A percentile compares a stretch with the other conserved stretches of the same genome.
Evolutionary conservation across 2,113 vertebrate species (phyloP).

Genomic region (Cranoglanis bouderius): DNA sequence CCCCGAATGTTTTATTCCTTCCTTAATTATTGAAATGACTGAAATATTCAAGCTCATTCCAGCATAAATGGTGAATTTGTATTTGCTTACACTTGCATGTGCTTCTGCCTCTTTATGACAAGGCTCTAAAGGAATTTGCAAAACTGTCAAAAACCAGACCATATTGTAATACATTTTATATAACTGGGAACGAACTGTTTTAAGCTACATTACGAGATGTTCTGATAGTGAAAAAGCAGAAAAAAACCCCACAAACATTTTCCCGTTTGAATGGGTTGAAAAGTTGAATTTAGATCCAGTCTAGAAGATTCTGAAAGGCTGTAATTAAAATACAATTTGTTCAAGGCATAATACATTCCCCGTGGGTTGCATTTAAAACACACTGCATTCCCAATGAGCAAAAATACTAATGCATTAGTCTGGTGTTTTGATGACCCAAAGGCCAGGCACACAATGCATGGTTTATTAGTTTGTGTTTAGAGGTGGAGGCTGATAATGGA

Average conservation of each 20-base stretch:
- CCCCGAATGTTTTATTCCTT: neutral
- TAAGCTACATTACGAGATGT: too few species aligned
- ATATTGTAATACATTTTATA: neutral
- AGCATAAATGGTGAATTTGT: neutral
- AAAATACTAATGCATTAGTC: constrained; percentile 39
- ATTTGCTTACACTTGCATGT: neutral
- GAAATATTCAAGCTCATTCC: neutral
- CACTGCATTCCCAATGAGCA: constrained; percentile 7
- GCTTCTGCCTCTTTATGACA: neutral
- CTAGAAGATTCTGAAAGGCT: constrained; percentile 65
- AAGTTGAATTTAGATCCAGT: constrained; percentile 62
- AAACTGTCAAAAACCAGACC: neutral
- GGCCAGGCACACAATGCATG: constrained; percentile 29
- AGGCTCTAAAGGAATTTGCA: neutral
- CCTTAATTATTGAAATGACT: neutral
- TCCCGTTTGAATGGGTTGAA: constrained; percentile 58
- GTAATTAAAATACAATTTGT: constrained; percentile 68
- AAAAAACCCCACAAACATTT: neutral
- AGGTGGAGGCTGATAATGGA: constrained; percentile 9
- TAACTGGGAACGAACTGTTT: neutral
- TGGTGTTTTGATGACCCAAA: constrained; percentile 28
- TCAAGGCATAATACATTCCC: constrained; percentile 54
- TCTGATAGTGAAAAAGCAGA: neutral
- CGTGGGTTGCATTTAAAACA: constrained; percentile 52
- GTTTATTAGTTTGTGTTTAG: constrained; percentile 31